A percentile compares a stretch with the other conserved stretches of the same genome.
Conservation (phyloP, 53 echinoderm and acorn worm genomes). For the Arbacia lixula region DNA sequence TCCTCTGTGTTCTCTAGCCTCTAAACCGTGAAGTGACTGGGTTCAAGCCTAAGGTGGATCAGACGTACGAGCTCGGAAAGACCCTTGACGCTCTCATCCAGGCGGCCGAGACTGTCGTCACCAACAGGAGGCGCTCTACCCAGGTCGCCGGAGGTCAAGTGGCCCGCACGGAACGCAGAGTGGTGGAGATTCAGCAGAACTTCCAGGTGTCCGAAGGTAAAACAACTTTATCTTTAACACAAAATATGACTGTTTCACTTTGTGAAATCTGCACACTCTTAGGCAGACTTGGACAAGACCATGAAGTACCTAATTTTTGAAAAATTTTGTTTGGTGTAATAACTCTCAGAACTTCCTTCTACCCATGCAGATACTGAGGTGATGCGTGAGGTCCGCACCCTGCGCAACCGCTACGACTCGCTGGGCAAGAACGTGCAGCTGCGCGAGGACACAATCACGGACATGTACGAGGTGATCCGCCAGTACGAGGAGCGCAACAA, state of each 20-base stretch:
- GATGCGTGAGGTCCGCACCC: conserved; percentile 88
- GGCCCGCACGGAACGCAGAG: conserved; percentile 82
- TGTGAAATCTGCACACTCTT: too few relatives aligned
- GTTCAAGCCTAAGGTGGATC: conserved; percentile 96
- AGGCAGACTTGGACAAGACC: too few relatives aligned
- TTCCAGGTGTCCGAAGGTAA: conserved; percentile 98
- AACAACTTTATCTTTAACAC: too few relatives aligned
- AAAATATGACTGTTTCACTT: too few relatives aligned
- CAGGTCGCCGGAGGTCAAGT: conserved; percentile 88
- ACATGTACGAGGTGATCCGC: conserved; percentile 80
- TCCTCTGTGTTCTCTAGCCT: conserved; percentile 65
- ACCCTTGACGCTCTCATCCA: conserved; percentile 87
- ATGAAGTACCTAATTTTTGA: too few relatives aligned
- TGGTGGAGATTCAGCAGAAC: conserved; percentile 93
- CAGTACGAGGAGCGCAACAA: conserved; percentile 82
- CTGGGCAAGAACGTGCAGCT: conserved; percentile 82
- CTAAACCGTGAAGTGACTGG: conserved; percentile 87
- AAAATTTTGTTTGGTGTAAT: too few relatives aligned
- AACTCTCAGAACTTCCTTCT: not conserved
- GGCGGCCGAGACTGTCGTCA: conserved; percentile 88
- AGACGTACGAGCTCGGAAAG: conserved; percentile 90
- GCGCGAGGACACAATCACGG: conserved; percentile 81
- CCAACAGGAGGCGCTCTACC: conserved; percentile 89
- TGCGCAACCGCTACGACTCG: conserved; percentile 80
- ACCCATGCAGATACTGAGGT: conserved; percentile 77